Conservation (phyloP, 2,113 vertebrate species). For the Ameiurus melas region DNA sequence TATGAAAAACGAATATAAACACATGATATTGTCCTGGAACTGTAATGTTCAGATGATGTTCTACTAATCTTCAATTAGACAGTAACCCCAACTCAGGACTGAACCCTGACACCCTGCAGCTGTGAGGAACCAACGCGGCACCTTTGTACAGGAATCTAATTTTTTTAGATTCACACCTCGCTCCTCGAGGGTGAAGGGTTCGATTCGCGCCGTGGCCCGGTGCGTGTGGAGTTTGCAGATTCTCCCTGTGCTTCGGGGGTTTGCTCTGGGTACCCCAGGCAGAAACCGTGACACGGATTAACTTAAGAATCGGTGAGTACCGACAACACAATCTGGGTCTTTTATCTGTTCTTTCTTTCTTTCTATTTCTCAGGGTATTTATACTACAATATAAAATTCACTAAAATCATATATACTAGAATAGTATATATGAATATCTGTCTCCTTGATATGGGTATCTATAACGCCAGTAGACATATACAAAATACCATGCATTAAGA, state of each 20-base stretch:
- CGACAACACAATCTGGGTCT: not conserved
- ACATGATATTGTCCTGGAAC: not conserved
- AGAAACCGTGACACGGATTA: not conserved
- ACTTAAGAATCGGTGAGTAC: too few species aligned
- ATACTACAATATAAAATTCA: not conserved
- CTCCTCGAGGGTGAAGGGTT: too few species aligned
- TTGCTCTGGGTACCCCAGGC: not conserved
- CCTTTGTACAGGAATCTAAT: not conserved
- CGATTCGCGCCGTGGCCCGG: too few species aligned
- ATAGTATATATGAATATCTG: not conserved
- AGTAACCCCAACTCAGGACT: not conserved
- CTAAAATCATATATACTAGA: not conserved
- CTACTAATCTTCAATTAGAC: not conserved
- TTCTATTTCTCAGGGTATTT: not conserved
- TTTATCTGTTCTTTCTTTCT: not conserved
- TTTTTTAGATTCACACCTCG: too few species aligned
- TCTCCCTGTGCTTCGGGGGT: too few species aligned
- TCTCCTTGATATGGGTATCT: not conserved
- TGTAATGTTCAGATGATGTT: not conserved
- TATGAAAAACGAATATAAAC: not conserved
- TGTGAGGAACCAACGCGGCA: not conserved
- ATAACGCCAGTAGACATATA: not conserved
- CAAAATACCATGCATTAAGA: not conserved
- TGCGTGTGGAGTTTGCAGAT: too few species aligned
- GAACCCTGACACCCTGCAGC: not conserved